Percentiles rank a stretch among this genome's conserved stretches.
phyloP scores from a whole-genome alignment of 2,797 vertebrate genomes.

The Aplochiton taeniatus region DNA sequence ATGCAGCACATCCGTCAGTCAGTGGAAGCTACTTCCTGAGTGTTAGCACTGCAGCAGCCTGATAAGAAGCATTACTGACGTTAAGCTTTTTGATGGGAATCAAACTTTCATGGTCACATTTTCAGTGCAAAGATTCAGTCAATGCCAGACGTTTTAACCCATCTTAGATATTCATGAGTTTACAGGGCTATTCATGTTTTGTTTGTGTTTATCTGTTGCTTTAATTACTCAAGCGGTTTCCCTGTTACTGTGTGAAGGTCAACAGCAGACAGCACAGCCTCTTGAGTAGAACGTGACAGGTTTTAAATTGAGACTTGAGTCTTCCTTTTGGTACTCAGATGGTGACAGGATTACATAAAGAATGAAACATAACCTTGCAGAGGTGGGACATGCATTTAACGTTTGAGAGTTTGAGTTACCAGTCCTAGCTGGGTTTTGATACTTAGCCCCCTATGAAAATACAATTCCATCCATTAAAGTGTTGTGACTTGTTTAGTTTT shows the following conservation, averaged over 20 bases:
- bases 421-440: conserved; percentile 15
- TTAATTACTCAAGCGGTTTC: conserved; percentile 2
- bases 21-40: neutral
- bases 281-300: too few species aligned
- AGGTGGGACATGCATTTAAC: conserved; percentile 39
- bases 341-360: conserved; percentile 3
- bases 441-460: neutral
- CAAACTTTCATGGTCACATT: neutral
- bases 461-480: conserved; percentile 14
- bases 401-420: conserved; percentile 19
- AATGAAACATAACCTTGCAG: conserved; percentile 15
- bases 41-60: conserved; percentile 4
- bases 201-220: conserved; percentile 4
- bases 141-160: conserved; percentile 44
- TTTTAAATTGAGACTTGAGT: too few species aligned
- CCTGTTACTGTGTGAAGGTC: conserved; percentile 25
- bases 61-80: neutral
- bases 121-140: conserved; percentile 21
- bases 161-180: neutral
- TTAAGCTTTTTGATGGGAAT: conserved; percentile 7
- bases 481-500: conserved; percentile 27
- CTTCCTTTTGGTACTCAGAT: too few species aligned
- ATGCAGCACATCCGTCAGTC: neutral
- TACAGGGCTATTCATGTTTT: neutral
- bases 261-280: conserved; percentile 8